Base-by-base conservation (phyloP, 2,113 vertebrate species). In the Aspidoscelis tigris region DNA sequence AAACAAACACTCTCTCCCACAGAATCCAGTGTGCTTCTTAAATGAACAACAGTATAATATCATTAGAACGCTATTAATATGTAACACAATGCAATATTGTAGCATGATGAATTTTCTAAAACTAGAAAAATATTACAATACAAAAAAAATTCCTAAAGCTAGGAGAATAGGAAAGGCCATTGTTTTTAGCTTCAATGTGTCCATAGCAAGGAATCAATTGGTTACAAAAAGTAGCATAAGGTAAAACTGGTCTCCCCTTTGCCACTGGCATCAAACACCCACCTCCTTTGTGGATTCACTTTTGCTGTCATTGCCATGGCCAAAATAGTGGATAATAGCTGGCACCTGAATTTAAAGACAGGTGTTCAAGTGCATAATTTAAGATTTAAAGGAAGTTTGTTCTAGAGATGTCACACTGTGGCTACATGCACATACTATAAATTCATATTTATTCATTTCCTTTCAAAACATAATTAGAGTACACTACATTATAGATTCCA, bases 381-480 rank as follows among this genome's bases (percentile, higher is more conserved):
- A 83, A 80, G 58, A 78, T 90, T 92, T 88, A 86, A 68, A 90
- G 69, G 33, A 80, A 73, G 2, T 6, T 0, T 43, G 65, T 79
- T 82, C 68, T 21, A 3, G 88, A 86, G 71, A 87, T 4, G 24
- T 71, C 83, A 90, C n/a, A 53, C 0, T 2, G 86, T 33, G 87
- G 43, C 53, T 88, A 65, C 78, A 8, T 91, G 50, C 81, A 69
- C 50, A 61, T 87, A 53, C 33, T 84, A 80, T 64, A 92, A 91
- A 11, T 26, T 84, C 5, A 12, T 84, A 76, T 90, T 65, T 41
- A 26, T 47, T 68, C 44, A 50, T 75, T 71, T 87, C 50, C 33
- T 76, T 85, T 92, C 88, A 74, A 90, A 90, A 73, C 90, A 76
- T 47, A 83, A 89, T 69, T 78, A 80, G 43, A 26, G 41, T 55